Evolutionary conservation across 1,140 invertebrate species (phyloP).

Genomic region (Bombus confusus): DNA sequence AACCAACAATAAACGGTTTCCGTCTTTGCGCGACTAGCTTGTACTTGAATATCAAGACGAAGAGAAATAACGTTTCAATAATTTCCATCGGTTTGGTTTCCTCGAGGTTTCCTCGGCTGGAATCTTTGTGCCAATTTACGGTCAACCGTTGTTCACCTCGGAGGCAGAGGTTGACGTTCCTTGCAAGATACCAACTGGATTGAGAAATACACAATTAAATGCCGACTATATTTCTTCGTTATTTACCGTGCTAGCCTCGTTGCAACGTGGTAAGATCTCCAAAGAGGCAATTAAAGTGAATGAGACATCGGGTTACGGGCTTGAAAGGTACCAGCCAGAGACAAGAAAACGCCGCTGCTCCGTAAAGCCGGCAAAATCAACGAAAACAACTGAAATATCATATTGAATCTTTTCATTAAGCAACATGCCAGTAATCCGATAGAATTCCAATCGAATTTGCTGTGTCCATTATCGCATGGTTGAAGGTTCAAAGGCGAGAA

Average conservation of each 20-base stretch:
- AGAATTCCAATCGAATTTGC: slow-evolving; percentile 37
- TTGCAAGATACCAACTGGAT: not conserved
- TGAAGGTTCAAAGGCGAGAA: slow-evolving; percentile 16
- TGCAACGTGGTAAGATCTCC: slow-evolving; percentile 1
- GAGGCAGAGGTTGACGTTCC: not conserved
- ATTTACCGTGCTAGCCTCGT: slow-evolving; percentile 30
- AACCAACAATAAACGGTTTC: not conserved
- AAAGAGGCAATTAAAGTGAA: slow-evolving; percentile 64
- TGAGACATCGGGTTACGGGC: slow-evolving; percentile 40
- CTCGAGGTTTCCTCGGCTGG: not conserved
- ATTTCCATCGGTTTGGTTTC: not conserved
- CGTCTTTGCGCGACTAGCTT: not conserved
- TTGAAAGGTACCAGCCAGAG: not conserved
- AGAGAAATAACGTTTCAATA: not conserved
- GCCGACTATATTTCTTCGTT: slow-evolving; percentile 35
- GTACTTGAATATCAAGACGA: not conserved
- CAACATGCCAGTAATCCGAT: slow-evolving; percentile 7
- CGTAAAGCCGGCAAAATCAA: slow-evolving; percentile 18
- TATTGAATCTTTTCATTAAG: slow-evolving; percentile 49
- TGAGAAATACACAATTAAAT: slow-evolving; percentile 50
- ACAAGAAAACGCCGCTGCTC: slow-evolving; percentile 13
- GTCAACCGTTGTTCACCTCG: not conserved
- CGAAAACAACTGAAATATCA: slow-evolving; percentile 30
- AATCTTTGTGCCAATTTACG: slow-evolving; percentile 26
- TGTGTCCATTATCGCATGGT: slow-evolving; percentile 34